Evolutionary conservation across 1,140 invertebrate genomes (phyloP), one percentile per base, ranked within the genome.

Genomic region (Rhysida immarginata): DNA sequence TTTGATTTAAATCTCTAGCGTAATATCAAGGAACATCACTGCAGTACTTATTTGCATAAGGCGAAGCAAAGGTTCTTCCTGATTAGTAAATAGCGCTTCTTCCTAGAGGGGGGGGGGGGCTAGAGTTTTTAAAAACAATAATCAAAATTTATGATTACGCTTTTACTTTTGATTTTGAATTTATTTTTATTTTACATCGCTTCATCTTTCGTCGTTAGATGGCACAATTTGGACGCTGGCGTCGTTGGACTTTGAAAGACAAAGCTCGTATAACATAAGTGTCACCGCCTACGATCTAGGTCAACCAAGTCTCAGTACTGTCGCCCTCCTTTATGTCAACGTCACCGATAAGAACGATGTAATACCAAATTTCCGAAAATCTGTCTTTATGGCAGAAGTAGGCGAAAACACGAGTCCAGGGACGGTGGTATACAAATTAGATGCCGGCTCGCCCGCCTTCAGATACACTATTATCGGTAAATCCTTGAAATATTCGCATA

Each of bases 241-340:
- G 1, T 77, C 75, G 59, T 72, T 91, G 8, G 84, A 88, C 63
- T 87, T 82, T 61, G 83, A 86, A 68, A 72, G 64, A 25, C 73
- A 79, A 60, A 71, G 69, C 26, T 66, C 73, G 16, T 79, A 85
- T 63, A 88, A 89, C 66, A 71, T 91, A 1, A 83, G 84, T 0
- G 78, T 91, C 0, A 77, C 85, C 3, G 87, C 85, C 0, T 85
- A 85, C 0, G 87, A 91, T 72, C 71, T 87, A 20, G 87, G 87
- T 1, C 83, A 80, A 26, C 86, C 87, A 0, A 82, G 84, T 60
- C 67, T 86, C 8, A 86, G 82, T 52, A 83, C 85, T 0, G 82
- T 82, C 0, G 85, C 87, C 2, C 68, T 87, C 21, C 66, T 91
- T 2, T 66, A 63, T 62, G 61, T 69, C 14, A 66, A 64, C 11